phyloP scores from a whole-genome alignment of 2,888 invertebrate genomes.

The Pheosia gnoma region DNA sequence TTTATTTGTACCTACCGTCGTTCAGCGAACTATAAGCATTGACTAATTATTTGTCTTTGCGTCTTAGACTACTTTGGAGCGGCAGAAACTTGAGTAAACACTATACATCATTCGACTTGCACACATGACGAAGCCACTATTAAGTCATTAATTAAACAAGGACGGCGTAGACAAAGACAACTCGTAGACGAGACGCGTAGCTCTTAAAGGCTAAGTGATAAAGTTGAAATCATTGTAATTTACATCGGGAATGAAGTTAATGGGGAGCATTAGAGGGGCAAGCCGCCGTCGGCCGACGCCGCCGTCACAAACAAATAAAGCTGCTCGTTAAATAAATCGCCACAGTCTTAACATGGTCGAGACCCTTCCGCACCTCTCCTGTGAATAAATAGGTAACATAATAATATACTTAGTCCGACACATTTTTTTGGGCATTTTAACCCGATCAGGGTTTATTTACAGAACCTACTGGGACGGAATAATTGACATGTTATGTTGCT shows the following conservation, averaged over 20 bases:
- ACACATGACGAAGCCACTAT: conserved; percentile 65
- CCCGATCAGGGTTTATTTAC: background rate
- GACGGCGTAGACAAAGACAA: conserved; percentile 44
- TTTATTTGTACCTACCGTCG: conserved; percentile 13
- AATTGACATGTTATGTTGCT: too few relatives aligned
- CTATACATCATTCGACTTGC: conserved; percentile 51
- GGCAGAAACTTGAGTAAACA: conserved; percentile 42
- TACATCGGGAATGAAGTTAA: conserved; percentile 59
- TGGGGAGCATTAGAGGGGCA: conserved; percentile 67
- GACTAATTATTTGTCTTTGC: conserved; percentile 41
- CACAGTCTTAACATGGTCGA: conserved; percentile 66
- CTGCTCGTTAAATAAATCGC: conserved; percentile 75
- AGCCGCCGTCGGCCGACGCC: conserved; percentile 43
- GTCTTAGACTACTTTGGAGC: conserved; percentile 34
- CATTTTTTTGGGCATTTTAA: conserved; percentile 27
- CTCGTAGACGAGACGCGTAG: conserved; percentile 32
- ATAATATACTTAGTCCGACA: conserved; percentile 55
- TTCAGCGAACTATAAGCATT: conserved; percentile 26
- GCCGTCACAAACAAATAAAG: conserved; percentile 68
- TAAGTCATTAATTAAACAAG: conserved; percentile 70
- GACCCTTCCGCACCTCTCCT: conserved; percentile 68
- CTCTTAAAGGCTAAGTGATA: conserved; percentile 50
- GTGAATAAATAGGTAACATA: conserved; percentile 64
- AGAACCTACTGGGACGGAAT: too few relatives aligned
- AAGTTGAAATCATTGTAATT: conserved; percentile 61